Conservation (phyloP, 2,888 invertebrate genomes). For the Dynastes grantii region DNA sequence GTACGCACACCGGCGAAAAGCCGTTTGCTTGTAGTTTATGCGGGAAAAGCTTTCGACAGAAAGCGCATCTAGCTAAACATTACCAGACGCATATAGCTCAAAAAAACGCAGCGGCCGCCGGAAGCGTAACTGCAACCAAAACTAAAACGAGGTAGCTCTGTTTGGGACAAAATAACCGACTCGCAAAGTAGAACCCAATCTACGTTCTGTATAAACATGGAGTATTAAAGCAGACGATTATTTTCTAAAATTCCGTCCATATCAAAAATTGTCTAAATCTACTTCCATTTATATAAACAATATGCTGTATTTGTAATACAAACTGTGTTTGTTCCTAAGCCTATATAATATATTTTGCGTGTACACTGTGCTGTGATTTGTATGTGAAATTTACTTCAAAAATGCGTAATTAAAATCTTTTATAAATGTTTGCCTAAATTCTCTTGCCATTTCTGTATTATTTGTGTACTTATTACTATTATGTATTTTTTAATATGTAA, state of each 20-base stretch:
- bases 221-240: constrained; percentile 33
- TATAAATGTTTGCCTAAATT: constrained; percentile 66
- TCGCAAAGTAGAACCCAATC: constrained; percentile 16
- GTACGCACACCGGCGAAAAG: constrained; percentile 98
- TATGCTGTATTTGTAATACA: constrained; percentile 22
- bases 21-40: constrained; percentile 96
- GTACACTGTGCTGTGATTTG: constrained; percentile 69
- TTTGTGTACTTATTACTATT: constrained; percentile 59
- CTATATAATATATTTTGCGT: constrained; percentile 59
- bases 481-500: constrained; percentile 44
- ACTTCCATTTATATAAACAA: constrained; percentile 32
- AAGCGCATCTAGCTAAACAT: constrained; percentile 93
- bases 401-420: constrained; percentile 53
- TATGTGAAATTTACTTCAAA: constrained; percentile 65
- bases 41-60: constrained; percentile 93
- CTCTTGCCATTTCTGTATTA: constrained; percentile 72
- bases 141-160: constrained; percentile 69
- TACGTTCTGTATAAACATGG: constrained; percentile 43
- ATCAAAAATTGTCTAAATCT: constrained; percentile 16
- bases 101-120: constrained; percentile 81
- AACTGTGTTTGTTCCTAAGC: constrained; percentile 66
- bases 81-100: constrained; percentile 94
- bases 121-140: constrained; percentile 70
- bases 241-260: constrained; percentile 36
- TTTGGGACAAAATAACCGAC: constrained; percentile 5